Evolutionary conservation across 2,888 invertebrate genomes (phyloP).

Genomic region (Aphrophora alni): DNA sequence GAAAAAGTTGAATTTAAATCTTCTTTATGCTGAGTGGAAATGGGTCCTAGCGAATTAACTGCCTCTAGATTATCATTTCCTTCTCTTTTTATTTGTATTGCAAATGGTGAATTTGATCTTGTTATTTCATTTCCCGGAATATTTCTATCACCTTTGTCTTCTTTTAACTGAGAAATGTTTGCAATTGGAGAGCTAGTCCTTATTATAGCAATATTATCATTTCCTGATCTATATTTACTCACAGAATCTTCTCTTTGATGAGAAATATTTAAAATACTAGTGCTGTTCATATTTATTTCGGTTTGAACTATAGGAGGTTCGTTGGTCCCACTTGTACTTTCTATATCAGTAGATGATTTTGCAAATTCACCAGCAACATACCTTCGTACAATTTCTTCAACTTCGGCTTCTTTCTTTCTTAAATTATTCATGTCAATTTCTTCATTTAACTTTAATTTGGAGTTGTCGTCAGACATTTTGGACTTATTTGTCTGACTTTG

Average conservation of each 20-base stretch:
- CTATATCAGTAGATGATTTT: background rate
- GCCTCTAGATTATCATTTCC: background rate
- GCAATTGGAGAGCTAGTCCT: background rate
- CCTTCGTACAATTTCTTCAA: slow-evolving; percentile 32
- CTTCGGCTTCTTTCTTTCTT: slow-evolving; percentile 38
- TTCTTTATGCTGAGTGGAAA: background rate
- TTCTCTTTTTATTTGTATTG: background rate
- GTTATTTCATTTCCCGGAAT: background rate
- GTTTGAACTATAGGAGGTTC: background rate
- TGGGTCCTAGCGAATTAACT: background rate
- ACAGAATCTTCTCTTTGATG: background rate
- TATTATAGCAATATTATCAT: background rate
- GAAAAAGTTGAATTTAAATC: background rate
- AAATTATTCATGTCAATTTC: slow-evolving; percentile 30
- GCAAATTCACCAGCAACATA: background rate
- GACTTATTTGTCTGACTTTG: slow-evolving; percentile 17
- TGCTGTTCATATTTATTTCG: background rate
- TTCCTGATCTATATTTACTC: background rate
- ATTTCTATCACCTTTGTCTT: background rate
- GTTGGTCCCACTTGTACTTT: background rate
- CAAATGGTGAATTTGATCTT: background rate
- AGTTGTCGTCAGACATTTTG: background rate
- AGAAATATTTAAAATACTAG: background rate
- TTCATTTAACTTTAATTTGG: background rate
- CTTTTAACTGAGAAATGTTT: background rate